Evolutionary conservation across 1,140 invertebrate genomes (phyloP).

Genomic region (Calycopis cecrops): DNA sequence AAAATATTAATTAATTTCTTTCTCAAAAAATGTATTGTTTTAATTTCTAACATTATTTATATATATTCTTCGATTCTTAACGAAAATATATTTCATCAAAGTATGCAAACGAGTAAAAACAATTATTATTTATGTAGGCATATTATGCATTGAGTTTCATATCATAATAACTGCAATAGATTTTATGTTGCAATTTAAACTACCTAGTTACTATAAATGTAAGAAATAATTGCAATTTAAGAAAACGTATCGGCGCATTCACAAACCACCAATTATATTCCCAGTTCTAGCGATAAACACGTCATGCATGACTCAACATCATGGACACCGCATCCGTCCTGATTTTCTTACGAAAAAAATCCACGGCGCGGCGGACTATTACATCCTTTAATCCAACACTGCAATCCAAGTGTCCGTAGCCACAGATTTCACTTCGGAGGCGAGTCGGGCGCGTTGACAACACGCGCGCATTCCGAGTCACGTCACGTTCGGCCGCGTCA

Average conservation of each 20-base stretch:
- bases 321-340: conserved; percentile 63
- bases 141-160: no score
- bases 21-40: no score
- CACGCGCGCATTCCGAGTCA: conserved; percentile 58
- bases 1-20: no score
- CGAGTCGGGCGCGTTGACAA: conserved; percentile 39
- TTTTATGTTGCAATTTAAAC: not conserved
- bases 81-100: no score
- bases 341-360: conserved; percentile 53
- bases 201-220: not conserved
- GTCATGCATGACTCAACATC: conserved; percentile 70
- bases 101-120: no score
- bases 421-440: conserved; percentile 56
- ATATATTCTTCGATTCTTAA: no score
- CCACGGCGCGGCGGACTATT: conserved; percentile 38
- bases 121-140: no score
- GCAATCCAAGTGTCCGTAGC: conserved; percentile 66
- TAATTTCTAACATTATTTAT: no score
- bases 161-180: no score
- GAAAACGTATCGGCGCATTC: conserved; percentile 8
- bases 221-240: conserved; percentile 9
- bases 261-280: conserved; percentile 38
- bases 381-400: conserved; percentile 66
- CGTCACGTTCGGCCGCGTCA: conserved; percentile 52
- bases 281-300: conserved; percentile 63